Evolutionary conservation across 2,797 vertebrate species (phyloP), one percentile per base, ranked within the genome.

Genomic region (Cichlasoma orientale): DNA sequence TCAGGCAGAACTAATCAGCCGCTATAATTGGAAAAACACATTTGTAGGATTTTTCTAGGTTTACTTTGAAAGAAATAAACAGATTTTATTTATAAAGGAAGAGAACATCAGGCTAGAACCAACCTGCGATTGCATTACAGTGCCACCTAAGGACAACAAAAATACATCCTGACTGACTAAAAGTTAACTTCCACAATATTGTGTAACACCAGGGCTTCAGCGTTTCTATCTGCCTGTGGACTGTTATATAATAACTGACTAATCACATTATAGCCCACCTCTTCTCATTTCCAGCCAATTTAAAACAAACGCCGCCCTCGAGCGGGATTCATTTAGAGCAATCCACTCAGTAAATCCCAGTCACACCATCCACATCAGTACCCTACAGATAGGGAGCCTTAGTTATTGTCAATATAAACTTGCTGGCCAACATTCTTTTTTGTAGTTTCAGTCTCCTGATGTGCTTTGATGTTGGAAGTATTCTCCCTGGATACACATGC

Each of bases 221-320:
- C 59, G 66, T 80, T 76, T 68, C 53, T 66, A 23, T 6, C 74
- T 58, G 25, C 50, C 54, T 31, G 44, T 36, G n/a, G 19, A 72
- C 57, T 19, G 33, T 88, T 85, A 18, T 55, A 74, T 83, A 87
- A 88, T 4, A 73, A 63, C 72, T 73, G 82, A 78, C 57, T 78
- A 31, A 25, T 71, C 44, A 59, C 66, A 57, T 77, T 50, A 55
- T 38, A 59, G 76, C 29, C 66, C 18, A 53, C 19, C 31, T 58
- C 57, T 55, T 3, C 50, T 77, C 54, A 0, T 44, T 61, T 75
- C 29, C 50, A 77, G 31, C n/a, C 16, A 41, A 44, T 79, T 77
- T 80, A 41, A 73, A 78, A 70, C 56, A 56, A 79, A 59, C 18
- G 1, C 71, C 7, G 4, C 52, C 29, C 25, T 82, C 19, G 4